Percentiles rank a stretch among this genome's conserved stretches.
Evolutionary conservation across 2,797 vertebrate species (phyloP).

Genomic region (Gephyroberyx darwinii): DNA sequence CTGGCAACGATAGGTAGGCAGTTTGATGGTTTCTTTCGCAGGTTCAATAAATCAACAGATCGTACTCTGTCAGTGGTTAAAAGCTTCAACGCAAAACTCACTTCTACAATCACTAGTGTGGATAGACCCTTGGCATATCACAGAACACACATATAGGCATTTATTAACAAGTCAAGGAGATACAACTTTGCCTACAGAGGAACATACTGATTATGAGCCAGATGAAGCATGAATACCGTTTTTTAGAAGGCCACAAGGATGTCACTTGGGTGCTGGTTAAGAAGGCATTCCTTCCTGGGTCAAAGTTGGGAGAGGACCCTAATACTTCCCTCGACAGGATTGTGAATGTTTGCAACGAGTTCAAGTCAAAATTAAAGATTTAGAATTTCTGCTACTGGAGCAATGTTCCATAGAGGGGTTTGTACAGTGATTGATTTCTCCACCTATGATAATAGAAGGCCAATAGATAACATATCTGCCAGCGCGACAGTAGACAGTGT

Average conservation of each 20-base stretch:
- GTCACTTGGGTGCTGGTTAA: conserved; percentile 67
- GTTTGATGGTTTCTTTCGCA: conserved; percentile 42
- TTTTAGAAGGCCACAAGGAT: conserved; percentile 71
- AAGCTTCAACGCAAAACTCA: conserved; percentile 60
- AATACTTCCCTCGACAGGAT: conserved; percentile 27
- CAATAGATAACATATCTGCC: conserved; percentile 34
- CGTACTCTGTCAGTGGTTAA: conserved; percentile 61
- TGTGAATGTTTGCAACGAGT: conserved; percentile 11
- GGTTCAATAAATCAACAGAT: conserved; percentile 47
- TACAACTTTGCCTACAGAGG: conserved; percentile 40
- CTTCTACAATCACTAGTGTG: conserved; percentile 74
- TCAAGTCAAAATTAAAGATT: conserved; percentile 27
- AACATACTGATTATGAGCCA: conserved; percentile 60
- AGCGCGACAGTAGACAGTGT: conserved; percentile 39
- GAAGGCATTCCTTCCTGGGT: conserved; percentile 44
- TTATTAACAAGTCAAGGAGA: conserved; percentile 56
- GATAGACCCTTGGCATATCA: conserved; percentile 71
- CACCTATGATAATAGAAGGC: conserved; percentile 46
- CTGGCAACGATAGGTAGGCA: conserved; percentile 68
- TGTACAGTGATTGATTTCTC: conserved; percentile 32
- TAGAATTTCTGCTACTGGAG: conserved; percentile 1
- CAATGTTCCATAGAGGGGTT: conserved; percentile 33
- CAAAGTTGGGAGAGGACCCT: conserved; percentile 25
- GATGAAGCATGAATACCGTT: conserved; percentile 43
- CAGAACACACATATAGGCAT: conserved; percentile 70